Evolutionary conservation across 1,140 invertebrate genomes (phyloP), one percentile per base, ranked within the genome.

Genomic region (Monochamus saltuarius): DNA sequence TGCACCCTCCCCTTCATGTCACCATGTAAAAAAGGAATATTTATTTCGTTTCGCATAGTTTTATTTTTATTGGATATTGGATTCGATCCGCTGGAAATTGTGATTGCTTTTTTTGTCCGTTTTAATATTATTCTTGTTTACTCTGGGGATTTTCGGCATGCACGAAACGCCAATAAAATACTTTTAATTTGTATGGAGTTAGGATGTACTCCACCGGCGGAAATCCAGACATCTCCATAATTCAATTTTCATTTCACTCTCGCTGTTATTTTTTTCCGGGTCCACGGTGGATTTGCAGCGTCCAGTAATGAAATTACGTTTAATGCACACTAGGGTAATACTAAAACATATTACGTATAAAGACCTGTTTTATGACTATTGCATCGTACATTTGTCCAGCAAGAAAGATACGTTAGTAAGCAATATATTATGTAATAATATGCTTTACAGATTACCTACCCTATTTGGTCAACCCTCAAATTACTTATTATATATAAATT

Each of bases 41-140:
- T 71, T 70, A 70, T 71, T 71, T 67, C 62, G 65, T 56, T 67
- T 65, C 60, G 58, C 65, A 67, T 69, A 71, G 64, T 69, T 69
- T 67, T 67, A 69, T 71, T 69, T 69, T 69, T 69, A 69, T 67
- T 67, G 69, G 61, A 69, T 68, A 67, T 71, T 69, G 66, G 59
- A 65, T 66, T 62, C 62, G 53, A 57, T 57, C 56, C 49, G 56
- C 42, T 50, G 34, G 45, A 50, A 47, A 57, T 47, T 40, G 56
- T 57, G 56, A 57, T 57, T 57, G 56, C 56, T 47, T 49, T 57
- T 51, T 56, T 57, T 57, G 45, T 40, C 42, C 56, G 56, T 17
- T 57, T 57, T 39, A 39, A 57, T 57, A 57, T 57, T 50, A 57
- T 57, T 57, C 43, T 40, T 57, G 56, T 57, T 47, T 50, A 47